These are phyloP conservation scores for Phyllostomus hastatus DNA, from an alignment of 2,113 vertebrate species.

Conservation along the genomic window DNA sequence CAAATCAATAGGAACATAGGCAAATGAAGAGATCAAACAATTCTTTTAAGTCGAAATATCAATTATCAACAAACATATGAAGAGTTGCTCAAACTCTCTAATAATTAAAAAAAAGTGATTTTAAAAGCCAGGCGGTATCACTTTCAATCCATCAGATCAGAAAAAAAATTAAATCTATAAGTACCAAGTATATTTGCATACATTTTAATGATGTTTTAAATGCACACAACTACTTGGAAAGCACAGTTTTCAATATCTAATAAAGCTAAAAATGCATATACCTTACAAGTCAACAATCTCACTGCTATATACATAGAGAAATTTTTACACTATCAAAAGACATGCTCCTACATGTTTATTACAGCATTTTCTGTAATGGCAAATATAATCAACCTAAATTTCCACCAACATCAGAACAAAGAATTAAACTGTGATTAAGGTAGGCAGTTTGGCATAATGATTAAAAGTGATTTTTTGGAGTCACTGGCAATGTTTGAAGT, in stretches of 20 bases:
- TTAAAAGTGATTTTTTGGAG: background rate
- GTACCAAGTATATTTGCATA: background rate
- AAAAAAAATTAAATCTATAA: background rate
- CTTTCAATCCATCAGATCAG: background rate
- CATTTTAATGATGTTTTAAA: background rate
- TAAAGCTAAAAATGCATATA: background rate
- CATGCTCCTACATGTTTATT: background rate
- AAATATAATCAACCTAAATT: background rate
- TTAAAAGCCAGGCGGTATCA: background rate
- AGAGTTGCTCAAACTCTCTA: background rate
- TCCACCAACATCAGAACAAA: background rate
- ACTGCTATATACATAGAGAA: background rate
- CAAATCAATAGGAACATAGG: background rate
- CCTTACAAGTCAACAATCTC: background rate
- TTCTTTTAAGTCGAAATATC: background rate
- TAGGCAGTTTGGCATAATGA: background rate
- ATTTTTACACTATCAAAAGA: background rate
- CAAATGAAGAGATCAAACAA: background rate
- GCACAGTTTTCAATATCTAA: background rate
- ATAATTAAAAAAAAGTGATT: background rate
- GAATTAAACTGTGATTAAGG: background rate
- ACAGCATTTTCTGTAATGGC: background rate
- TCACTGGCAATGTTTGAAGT: background rate
- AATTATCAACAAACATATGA: background rate
- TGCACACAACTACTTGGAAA: background rate